Conservation (phyloP, 2,888 invertebrate species). For the Diarsia brunnea region DNA sequence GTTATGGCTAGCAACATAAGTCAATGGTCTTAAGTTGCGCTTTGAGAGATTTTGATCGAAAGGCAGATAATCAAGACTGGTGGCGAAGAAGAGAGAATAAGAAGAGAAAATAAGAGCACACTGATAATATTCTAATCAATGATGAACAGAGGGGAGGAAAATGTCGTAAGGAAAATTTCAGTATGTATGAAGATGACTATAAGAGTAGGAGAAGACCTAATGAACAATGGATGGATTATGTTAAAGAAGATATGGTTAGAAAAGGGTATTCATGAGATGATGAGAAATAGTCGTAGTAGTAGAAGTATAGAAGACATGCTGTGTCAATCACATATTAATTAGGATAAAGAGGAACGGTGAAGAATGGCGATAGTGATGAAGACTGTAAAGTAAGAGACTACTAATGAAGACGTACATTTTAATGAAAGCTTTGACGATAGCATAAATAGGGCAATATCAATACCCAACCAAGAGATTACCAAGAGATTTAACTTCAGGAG, state of each 20-base stretch:
- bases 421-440: neutral
- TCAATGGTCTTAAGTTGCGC: constrained; percentile 17
- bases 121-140: constrained; percentile 14
- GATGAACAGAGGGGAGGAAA: neutral
- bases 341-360: neutral
- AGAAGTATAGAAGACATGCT: neutral
- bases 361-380: neutral
- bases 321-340: neutral
- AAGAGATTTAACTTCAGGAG: no score
- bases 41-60: neutral
- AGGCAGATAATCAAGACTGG: neutral
- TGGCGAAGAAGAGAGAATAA: neutral
- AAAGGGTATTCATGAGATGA: no score
- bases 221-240: neutral
- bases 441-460: neutral
- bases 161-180: neutral
- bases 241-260: neutral
- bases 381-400: neutral
- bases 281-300: no score
- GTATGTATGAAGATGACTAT: neutral
- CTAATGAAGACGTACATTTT: neutral
- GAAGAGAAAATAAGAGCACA: no score
- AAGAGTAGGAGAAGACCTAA: neutral
- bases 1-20: constrained; percentile 35
- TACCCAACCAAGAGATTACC: no score